Evolutionary conservation across 2,888 invertebrate genomes (phyloP), one percentile per base, ranked within the genome.

Genomic region (Limnephilus lunatus): DNA sequence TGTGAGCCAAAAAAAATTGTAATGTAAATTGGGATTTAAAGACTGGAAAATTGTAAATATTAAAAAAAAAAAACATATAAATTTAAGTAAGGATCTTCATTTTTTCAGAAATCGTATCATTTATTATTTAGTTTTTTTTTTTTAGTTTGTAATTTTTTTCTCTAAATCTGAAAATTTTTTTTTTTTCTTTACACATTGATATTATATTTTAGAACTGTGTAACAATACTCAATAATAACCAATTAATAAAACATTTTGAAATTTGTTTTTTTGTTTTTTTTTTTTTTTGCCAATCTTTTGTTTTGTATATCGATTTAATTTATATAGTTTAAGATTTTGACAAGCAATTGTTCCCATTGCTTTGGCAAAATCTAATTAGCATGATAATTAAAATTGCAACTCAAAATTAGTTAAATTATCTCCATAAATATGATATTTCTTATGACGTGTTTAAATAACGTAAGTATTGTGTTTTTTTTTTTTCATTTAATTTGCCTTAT

Each of bases 11-110:
- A 19, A 68, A 25, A 68, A 68, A 68, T 44, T 44, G 5, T 14
- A 68, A 0, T 68, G 25, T 68, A 25, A 68, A 25, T 68, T 68
- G 68, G 68, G n/a, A 68, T 68, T 68, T 68, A 25, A 68, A 68
- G 68, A 68, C 68, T 68, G 68, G 68, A 68, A 68, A 68, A 68
- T 68, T 68, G 68, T 68, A 68, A 68, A 68, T 68, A 68, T 68
- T 19, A 1, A 12, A 12, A 25, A 68, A 35, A 25, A 68, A 68
- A 68, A 68, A 25, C 68, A 19, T n/a, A 9, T 68, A 11, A 68
- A 68, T 25, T 68, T 68, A 68, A 68, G 68, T 68, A 68, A n/a
- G 4, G 25, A 9, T 68, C 68, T 68, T 68, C 25, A n/a, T 68
- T 32, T 68, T 25, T 68, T 68, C n/a, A 25, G 25, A 68, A 68